Percentiles rank a stretch among this genome's conserved stretches.
Conservation (phyloP, 2,113 vertebrate genomes). For the Brachionichthys hirsutus region DNA sequence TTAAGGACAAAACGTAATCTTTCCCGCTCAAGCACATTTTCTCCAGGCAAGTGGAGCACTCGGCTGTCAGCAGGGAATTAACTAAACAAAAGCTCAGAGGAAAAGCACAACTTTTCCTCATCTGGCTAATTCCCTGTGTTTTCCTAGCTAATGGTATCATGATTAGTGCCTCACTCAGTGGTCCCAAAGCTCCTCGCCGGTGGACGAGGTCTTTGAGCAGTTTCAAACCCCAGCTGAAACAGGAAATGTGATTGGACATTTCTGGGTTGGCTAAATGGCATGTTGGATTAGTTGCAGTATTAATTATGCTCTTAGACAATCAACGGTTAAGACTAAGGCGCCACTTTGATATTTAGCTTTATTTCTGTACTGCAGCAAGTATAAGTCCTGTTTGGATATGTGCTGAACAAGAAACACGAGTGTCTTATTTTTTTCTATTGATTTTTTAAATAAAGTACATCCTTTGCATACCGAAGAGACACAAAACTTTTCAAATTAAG, state of each 20-base stretch:
- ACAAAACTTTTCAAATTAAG: constrained; percentile 63
- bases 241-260: constrained; percentile 72
- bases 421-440: not conserved
- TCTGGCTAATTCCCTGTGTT: constrained; percentile 73
- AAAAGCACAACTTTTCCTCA: constrained; percentile 67
- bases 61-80: constrained; percentile 76
- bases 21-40: constrained; percentile 64
- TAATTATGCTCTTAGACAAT: constrained; percentile 75
- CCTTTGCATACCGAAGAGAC: constrained; percentile 61
- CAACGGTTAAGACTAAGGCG: constrained; percentile 67
- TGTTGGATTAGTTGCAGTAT: constrained; percentile 68
- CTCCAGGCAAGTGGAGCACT: constrained; percentile 61
- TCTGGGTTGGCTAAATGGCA: constrained; percentile 75
- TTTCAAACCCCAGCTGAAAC: constrained; percentile 56
- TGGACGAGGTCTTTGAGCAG: constrained; percentile 53
- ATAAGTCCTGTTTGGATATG: constrained; percentile 51
- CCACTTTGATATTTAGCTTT: constrained; percentile 63
- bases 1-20: constrained; percentile 76
- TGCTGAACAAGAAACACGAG: constrained; percentile 27
- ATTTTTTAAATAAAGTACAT: constrained; percentile 68
- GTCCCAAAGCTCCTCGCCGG: constrained; percentile 64
- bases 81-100: constrained; percentile 70
- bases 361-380: constrained; percentile 39
- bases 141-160: constrained; percentile 70
- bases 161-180: constrained; percentile 64